Evolutionary conservation across 2,888 invertebrate genomes (phyloP).

Genomic region (Agrotis clavis): DNA sequence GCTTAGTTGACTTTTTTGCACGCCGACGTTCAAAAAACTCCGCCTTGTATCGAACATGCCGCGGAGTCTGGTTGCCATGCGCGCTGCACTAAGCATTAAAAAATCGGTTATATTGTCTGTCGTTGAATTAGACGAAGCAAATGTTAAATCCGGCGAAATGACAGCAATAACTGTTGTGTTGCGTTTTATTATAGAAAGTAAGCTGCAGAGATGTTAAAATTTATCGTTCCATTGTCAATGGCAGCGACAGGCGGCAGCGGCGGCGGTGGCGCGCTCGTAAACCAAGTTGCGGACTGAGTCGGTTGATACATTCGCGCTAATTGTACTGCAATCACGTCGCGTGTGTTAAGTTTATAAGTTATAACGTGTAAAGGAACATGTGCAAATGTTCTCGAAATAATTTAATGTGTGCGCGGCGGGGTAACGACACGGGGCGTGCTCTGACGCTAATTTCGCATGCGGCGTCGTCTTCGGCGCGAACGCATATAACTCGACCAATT

Average conservation of each 20-base stretch:
- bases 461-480: conserved; percentile 59
- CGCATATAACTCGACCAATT: conserved; percentile 75
- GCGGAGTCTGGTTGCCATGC: conserved; percentile 70
- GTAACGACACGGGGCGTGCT: conserved; percentile 68
- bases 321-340: conserved; percentile 68
- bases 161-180: conserved; percentile 65
- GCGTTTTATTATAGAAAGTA: conserved; percentile 71
- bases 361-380: conserved; percentile 74
- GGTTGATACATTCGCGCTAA: conserved; percentile 68
- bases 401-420: conserved; percentile 73
- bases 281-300: conserved; percentile 56
- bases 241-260: conserved; percentile 35
- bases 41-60: conserved; percentile 78
- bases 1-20: conserved; percentile 81
- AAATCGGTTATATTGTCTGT: conserved; percentile 57
- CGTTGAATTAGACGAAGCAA: conserved; percentile 58
- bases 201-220: conserved; percentile 68
- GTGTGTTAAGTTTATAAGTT: conserved; percentile 68
- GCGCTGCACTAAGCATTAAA: conserved; percentile 58
- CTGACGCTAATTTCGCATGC: conserved; percentile 70
- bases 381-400: conserved; percentile 81
- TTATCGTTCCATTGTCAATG: conserved; percentile 74
- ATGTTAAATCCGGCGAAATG: conserved; percentile 64
- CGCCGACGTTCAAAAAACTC: conserved; percentile 80
- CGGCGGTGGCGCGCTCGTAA: conserved; percentile 44